A percentile compares a stretch with the other conserved stretches of the same genome.
Evolutionary conservation across 2,888 invertebrate species (phyloP).

Genomic region (Melikaiella ostensackeni): DNA sequence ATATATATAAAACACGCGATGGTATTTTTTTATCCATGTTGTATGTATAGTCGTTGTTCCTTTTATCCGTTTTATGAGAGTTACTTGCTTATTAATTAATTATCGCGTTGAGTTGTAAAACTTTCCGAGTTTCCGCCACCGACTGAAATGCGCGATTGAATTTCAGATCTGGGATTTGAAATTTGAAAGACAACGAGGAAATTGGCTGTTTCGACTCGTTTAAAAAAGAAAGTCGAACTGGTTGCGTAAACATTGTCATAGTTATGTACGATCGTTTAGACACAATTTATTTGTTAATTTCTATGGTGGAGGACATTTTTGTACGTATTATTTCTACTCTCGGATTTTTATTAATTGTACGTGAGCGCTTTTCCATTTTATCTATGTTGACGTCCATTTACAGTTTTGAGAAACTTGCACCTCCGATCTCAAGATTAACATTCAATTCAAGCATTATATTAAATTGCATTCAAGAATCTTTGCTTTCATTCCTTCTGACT

Average conservation of each 20-base stretch:
- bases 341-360: slow-evolving; percentile 26
- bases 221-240: not conserved
- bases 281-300: slow-evolving; percentile 52
- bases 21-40: slow-evolving; percentile 25
- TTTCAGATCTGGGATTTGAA: slow-evolving; percentile 23
- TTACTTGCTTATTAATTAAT: slow-evolving; percentile 29
- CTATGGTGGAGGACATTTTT: slow-evolving; percentile 63
- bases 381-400: slow-evolving; percentile 1
- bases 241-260: slow-evolving; percentile 20
- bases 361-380: slow-evolving; percentile 7
- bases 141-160: slow-evolving; percentile 17
- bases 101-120: slow-evolving; percentile 12
- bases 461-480: too few relatives aligned
- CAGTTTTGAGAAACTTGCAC: slow-evolving; percentile 4
- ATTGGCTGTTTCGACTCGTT: slow-evolving; percentile 18
- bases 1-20: slow-evolving; percentile 20
- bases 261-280: slow-evolving; percentile 10
- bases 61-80: slow-evolving; percentile 18
- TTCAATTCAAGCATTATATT: slow-evolving; percentile 25
- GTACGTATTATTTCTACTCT: slow-evolving; percentile 56
- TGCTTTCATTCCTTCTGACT: slow-evolving; percentile 8
- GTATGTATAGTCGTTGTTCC: slow-evolving; percentile 18
- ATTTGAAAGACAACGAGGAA: slow-evolving; percentile 19
- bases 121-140: not conserved
- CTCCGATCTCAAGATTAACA: slow-evolving; percentile 6